Evolutionary conservation across 1,140 invertebrate genomes (phyloP).

Genomic region (Diachasmimorpha longicaudata): DNA sequence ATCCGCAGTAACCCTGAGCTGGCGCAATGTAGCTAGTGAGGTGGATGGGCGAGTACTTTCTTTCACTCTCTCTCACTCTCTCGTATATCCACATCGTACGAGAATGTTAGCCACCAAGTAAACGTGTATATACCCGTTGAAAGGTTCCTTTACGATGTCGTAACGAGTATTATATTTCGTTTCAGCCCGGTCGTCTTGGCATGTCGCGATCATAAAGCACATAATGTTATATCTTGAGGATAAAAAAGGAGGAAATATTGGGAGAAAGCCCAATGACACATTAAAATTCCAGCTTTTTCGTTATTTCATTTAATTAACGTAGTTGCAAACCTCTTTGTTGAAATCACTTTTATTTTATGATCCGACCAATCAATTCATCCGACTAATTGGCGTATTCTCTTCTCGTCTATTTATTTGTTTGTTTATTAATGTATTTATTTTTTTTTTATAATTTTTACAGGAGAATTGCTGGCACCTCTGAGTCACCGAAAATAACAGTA

Average conservation of each 20-base stretch:
- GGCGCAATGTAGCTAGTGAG: neutral
- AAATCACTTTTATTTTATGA: too few species aligned
- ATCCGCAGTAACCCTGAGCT: conserved; percentile 4
- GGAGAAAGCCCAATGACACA: neutral
- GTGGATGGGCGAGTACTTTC: neutral
- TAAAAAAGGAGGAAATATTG: conserved; percentile 9
- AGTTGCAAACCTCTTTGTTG: too few species aligned
- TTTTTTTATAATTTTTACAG: neutral
- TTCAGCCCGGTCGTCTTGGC: conserved; percentile 29
- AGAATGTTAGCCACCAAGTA: conserved; percentile 21
- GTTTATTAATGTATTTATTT: neutral
- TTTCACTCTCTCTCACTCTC: neutral
- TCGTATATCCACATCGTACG: neutral
- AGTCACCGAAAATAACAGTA: neutral
- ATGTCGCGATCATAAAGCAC: conserved; percentile 41
- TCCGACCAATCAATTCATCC: too few species aligned
- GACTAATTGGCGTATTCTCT: too few species aligned
- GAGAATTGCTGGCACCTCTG: neutral
- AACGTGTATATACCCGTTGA: conserved; percentile 36
- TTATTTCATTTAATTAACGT: too few species aligned
- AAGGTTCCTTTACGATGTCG: conserved; percentile 51
- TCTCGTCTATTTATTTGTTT: too few species aligned
- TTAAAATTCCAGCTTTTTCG: neutral
- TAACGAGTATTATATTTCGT: conserved; percentile 43
- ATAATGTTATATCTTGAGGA: conserved; percentile 29